Conservation (phyloP, 2,797 vertebrate genomes). For the Enteromius anoplus region DNA sequence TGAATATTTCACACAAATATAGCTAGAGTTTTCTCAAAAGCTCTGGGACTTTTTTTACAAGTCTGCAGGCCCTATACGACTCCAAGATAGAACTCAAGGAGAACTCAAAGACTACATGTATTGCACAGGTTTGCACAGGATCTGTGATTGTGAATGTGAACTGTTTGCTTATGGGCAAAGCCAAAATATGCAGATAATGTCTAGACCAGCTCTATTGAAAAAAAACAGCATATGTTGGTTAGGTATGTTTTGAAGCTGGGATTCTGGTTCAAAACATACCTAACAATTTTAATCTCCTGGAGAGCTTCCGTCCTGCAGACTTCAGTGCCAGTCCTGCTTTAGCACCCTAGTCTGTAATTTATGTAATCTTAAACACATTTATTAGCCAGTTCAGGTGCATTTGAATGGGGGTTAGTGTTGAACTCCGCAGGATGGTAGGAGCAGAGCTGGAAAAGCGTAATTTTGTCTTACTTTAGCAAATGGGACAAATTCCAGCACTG, state of each 20-base stretch:
- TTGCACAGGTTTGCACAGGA: not conserved
- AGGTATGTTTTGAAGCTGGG: too few species aligned
- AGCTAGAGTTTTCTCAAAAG: not conserved
- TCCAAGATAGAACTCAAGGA: not conserved
- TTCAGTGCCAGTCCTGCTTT: not conserved
- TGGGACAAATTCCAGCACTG: not conserved
- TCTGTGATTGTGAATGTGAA: not conserved
- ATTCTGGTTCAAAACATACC: too few species aligned
- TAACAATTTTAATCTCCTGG: not conserved
- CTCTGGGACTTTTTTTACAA: not conserved
- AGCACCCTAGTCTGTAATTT: not conserved
- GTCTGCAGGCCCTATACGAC: not conserved
- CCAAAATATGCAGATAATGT: not conserved
- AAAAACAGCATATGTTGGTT: too few species aligned
- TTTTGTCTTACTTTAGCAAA: not conserved
- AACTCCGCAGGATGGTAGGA: not conserved
- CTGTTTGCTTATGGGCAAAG: not conserved
- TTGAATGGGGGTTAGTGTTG: not conserved
- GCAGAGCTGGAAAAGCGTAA: too few species aligned
- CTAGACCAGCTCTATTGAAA: not conserved
- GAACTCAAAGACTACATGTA: not conserved
- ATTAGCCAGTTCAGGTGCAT: not conserved
- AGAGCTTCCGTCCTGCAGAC: not conserved
- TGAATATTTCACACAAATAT: slow-evolving; percentile 1
- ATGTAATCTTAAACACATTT: not conserved